Evolutionary conservation across 2,113 vertebrate genomes (phyloP).

Genomic region (Ciconia maguari): DNA sequence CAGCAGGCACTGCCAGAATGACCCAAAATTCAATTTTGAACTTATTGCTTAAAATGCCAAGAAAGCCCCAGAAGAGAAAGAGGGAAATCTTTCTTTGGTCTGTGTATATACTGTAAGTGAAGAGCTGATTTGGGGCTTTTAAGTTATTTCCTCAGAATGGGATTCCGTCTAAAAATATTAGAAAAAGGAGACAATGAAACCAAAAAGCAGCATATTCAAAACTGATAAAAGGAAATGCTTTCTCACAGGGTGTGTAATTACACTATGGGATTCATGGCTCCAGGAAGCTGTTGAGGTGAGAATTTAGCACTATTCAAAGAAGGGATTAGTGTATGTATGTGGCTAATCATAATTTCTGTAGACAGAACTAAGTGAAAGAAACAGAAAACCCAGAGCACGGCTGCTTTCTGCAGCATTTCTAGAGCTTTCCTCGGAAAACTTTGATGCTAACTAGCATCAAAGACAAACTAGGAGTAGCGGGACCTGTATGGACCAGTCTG

Average conservation of each 20-base stretch:
- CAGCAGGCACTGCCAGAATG: background rate
- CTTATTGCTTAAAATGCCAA: background rate
- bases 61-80: background rate
- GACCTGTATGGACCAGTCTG: background rate
- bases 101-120: background rate
- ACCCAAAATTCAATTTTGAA: background rate
- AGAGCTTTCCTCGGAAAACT: background rate
- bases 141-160: background rate
- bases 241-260: background rate
- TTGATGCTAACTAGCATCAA: background rate
- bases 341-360: background rate
- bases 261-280: background rate
- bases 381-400: accelerated
- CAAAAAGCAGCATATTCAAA: background rate
- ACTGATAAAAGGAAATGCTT: background rate
- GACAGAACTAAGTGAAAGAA: background rate
- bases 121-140: background rate
- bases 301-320: background rate
- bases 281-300: background rate
- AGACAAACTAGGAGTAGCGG: background rate
- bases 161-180: background rate
- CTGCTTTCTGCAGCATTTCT: background rate
- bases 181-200: background rate
- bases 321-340: background rate
- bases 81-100: background rate